Base-by-base conservation (phyloP, 2,888 invertebrate species). In the Prosapia bicincta region DNA sequence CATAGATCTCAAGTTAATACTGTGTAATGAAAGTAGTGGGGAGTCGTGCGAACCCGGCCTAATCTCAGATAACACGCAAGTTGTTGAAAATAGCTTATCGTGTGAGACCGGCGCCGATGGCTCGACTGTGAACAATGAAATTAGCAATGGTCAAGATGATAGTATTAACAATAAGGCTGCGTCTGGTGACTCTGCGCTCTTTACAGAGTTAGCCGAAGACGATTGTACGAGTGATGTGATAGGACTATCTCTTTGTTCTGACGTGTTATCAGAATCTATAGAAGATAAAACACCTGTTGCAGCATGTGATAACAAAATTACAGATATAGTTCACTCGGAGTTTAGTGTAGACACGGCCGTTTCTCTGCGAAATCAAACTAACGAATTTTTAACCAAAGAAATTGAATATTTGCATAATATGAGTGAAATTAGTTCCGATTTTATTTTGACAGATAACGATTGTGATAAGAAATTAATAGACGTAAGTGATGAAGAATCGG, bases 401-500 rank as follows among this genome's bases (percentile, higher is more conserved):
- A 74, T 74, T 10, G 54, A 69, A 23, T 74, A 69, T 30, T 74
- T 69, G 65, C 69, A 74, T 65, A 74, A 65, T 24, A 24, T 69
- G 25, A 30, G 38, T 28, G 69, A 54, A 20, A 38, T 43, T 9
- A 54, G n/a, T n/a, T 20, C 54, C 9, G 74, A 74, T 15, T 74
- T 69, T 43, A 69, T 69, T 15, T 66, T 74, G 13, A 32, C 26
- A 1, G 54, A 54, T 54, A 20, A 54, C 5, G 13, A 20, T n/a
- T 20, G 54, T 54, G 54, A 54, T 54, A 54, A 54, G 20, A 54
- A 54, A 54, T 20, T 54, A n/a, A 30, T 32, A 5, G 74, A 74
- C 69, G 74, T 69, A 66, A 74, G 74, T 15, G 74, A 74, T n/a
- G 74, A 74, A 26, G 74, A 74, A 69, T 74, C 43, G 65, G 69